A percentile compares a stretch with the other conserved stretches of the same genome.
Evolutionary conservation across 2,797 vertebrate species (phyloP).

Genomic region (Xerus rutilus): DNA sequence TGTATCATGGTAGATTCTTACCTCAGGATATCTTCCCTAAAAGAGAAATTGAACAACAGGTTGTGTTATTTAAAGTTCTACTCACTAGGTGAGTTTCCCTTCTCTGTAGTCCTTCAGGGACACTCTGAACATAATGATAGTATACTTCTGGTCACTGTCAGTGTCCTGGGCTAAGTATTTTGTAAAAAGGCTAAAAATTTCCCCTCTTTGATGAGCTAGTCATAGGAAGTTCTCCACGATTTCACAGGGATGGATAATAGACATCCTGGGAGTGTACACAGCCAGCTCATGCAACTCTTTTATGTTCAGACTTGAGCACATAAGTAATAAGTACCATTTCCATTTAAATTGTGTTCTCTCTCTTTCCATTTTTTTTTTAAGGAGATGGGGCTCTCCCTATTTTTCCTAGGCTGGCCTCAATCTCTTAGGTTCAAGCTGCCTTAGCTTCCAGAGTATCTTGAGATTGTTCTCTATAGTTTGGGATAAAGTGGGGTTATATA

Average conservation of each 20-base stretch:
- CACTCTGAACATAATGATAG: neutral
- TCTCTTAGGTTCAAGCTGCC: neutral
- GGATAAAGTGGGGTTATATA: neutral
- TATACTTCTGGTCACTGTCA: too few species aligned
- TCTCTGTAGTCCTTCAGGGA: neutral
- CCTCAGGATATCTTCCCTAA: neutral
- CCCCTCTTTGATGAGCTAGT: neutral
- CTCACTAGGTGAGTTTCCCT: too few species aligned
- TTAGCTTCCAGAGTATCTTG: neutral
- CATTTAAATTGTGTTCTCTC: neutral
- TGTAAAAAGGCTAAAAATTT: neutral
- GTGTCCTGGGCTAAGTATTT: neutral
- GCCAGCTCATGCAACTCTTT: neutral
- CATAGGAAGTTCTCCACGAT: too few species aligned
- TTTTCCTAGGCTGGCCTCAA: neutral
- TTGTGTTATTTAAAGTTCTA: too few species aligned
- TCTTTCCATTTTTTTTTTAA: neutral
- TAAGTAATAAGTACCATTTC: neutral
- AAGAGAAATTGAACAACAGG: too few species aligned
- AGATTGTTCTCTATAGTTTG: neutral
- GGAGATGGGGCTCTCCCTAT: neutral
- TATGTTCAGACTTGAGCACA: neutral
- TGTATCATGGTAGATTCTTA: neutral
- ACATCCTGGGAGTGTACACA: neutral
- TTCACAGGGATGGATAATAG: neutral